Evolutionary conservation across 1,140 invertebrate genomes (phyloP), one percentile per base, ranked within the genome.

Genomic region (Oncopeltus fasciatus): DNA sequence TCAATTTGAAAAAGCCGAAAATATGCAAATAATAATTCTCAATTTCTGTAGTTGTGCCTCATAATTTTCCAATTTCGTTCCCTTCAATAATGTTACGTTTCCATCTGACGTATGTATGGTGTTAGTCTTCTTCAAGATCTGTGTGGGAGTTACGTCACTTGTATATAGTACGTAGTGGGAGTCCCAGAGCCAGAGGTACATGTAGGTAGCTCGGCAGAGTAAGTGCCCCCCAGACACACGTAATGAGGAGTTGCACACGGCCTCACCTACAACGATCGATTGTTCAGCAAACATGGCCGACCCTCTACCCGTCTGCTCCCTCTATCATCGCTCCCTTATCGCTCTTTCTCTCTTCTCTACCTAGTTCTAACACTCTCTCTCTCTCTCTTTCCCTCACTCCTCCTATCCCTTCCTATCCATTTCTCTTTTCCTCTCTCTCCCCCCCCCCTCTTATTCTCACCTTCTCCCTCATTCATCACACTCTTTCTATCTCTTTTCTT

Each of bases 261-360:
- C 57, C 51, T 56, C 20, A 56, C 51, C 20, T 27, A 14, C 31
- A 9, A 44, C 18, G 43, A 60, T 60, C 58, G 58, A 60, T 60
- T 60, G 58, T 60, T 60, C 18, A 38, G 43, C 58, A 60, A 60
- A 60, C 20, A 60, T 60, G 58, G 58, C 58, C 16, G 58, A 14
- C 38, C 9, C 18, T 44, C 43, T 57, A 38, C 31, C 31, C 31
- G 5, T 38, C 14, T 14, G 14, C 31, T 38, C 5, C 31, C 31
- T 8, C 31, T 5, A 5, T 11, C 14, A 12, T 16, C 53, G 18
- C 53, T 24, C 53, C 53, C n/a, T 8, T 27, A 14, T 24, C 53
- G 9, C 26, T 26, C 18, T 16, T 11, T 26, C 53, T 27, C 18
- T 24, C 53, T 24, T 12, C n/a, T n/a, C n/a, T n/a, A n/a, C n/a